Conservation (phyloP, 2,797 vertebrate species). For the Echeneis naucrates region DNA sequence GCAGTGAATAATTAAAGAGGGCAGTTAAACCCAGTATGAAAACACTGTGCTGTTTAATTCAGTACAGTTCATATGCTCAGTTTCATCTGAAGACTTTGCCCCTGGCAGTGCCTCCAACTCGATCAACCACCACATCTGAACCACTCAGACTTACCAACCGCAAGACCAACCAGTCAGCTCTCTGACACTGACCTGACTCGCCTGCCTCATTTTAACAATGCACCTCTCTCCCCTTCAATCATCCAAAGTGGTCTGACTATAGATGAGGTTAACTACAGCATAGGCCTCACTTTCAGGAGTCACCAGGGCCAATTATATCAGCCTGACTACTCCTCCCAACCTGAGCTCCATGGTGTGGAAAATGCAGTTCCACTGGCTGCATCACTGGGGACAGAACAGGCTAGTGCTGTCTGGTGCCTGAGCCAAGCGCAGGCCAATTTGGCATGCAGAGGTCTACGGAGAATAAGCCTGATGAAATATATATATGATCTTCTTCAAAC, state of each 20-base stretch:
- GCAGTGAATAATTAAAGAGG: constrained; percentile 80
- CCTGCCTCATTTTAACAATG: constrained; percentile 74
- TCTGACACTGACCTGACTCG: constrained; percentile 69
- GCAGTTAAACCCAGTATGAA: constrained; percentile 71
- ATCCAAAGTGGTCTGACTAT: constrained; percentile 79
- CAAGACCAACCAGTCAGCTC: constrained; percentile 65
- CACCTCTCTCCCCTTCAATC: constrained; percentile 79
- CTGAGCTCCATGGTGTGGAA: constrained; percentile 85
- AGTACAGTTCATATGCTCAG: constrained; percentile 83
- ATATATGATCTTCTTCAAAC: constrained; percentile 87
- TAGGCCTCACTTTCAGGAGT: constrained; percentile 81
- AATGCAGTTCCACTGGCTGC: constrained; percentile 85
- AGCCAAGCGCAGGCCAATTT: constrained; percentile 81
- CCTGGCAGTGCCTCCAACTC: constrained; percentile 75
- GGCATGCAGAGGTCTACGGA: constrained; percentile 83
- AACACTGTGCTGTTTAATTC: constrained; percentile 75
- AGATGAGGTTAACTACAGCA: constrained; percentile 85
- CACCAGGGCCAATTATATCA: constrained; percentile 87
- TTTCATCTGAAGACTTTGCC: constrained; percentile 82
- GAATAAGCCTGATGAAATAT: constrained; percentile 87
- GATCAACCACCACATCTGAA: constrained; percentile 72
- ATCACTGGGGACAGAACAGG: constrained; percentile 83
- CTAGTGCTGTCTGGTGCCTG: constrained; percentile 78
- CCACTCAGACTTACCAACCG: constrained; percentile 62
- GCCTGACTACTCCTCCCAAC: constrained; percentile 83